Conservation (phyloP, 2,888 invertebrate species). For the Sinohyriopsis cumingii region DNA sequence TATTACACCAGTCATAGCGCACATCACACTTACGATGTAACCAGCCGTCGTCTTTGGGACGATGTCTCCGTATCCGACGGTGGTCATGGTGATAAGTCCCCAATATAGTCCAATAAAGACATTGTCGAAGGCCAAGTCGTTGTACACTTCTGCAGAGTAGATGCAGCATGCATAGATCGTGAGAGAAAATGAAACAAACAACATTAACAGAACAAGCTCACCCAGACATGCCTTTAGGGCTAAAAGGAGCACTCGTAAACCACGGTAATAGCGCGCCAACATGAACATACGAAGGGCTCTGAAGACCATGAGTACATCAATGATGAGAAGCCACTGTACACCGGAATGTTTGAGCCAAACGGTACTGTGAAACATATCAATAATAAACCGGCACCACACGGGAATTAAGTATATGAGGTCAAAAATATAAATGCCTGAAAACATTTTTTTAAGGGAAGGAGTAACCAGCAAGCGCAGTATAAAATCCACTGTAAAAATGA, state of each 20-base stretch:
- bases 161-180: constrained; percentile 45
- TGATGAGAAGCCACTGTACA: constrained; percentile 21
- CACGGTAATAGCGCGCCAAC: constrained; percentile 45
- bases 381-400: constrained; percentile 36
- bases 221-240: constrained; percentile 45
- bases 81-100: constrained; percentile 53
- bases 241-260: constrained; percentile 41
- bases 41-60: constrained; percentile 54
- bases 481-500: constrained; percentile 48
- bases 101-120: constrained; percentile 49
- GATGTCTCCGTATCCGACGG: constrained; percentile 65
- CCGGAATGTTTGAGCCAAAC: constrained; percentile 30
- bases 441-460: constrained; percentile 29
- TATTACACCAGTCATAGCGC: constrained; percentile 63
- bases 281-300: constrained; percentile 50
- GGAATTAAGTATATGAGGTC: constrained; percentile 50
- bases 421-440: constrained; percentile 34
- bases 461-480: constrained; percentile 38
- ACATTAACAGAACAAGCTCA: constrained; percentile 42
- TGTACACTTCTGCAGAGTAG: constrained; percentile 42
- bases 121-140: constrained; percentile 22
- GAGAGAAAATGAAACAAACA: constrained; percentile 42
- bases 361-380: constrained; percentile 23
- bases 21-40: constrained; percentile 55
- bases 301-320: constrained; percentile 40